Evolutionary conservation across 2,888 invertebrate species (phyloP), one percentile per base, ranked within the genome.

Genomic region (Clostera curtula): DNA sequence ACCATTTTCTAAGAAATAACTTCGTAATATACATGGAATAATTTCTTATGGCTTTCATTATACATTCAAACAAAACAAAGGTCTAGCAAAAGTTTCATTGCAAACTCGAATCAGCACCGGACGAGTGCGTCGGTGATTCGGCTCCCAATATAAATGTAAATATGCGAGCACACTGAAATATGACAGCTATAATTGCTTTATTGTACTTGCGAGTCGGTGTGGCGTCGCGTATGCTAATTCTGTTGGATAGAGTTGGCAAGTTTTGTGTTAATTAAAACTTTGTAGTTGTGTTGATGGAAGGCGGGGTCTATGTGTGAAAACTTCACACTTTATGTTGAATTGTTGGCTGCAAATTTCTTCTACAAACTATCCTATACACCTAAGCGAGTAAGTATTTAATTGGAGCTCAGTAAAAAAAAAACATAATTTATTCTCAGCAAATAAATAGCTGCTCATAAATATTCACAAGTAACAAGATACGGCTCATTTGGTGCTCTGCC

Each of bases 121-220:
- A 30, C 18, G 27, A 25, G 25, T 34, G 20, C 32, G 25, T 29
- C 15, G 18, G 25, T 24, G 34, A 34, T 40, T 43, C 43, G 23
- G 16, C 55, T 57, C 61, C 67, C 80, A 82, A 83, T 83, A 82
- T 83, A 83, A 75, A 83, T 83, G 82, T 80, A 76, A 83, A 83
- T 83, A 77, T 47, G 55, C 41, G 55, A 43, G 45, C 36, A 39
- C 49, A 56, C 57, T 74, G 79, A 82, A 82, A 82, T 82, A 79
- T 79, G 76, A 72, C 80, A 68, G 75, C 69, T 71, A 77, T 82
- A 82, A 83, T 83, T 83, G 79, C 73, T 82, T 80, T 82, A 82
- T 82, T 82, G 79, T 70, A 63, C 73, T 73, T 65, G 61, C 55
- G 49, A 57, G 49, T 57, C 52, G 24, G 38, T 40, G 35, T 34